Conservation (phyloP, 2,888 invertebrate genomes). For the Idaea straminata region DNA sequence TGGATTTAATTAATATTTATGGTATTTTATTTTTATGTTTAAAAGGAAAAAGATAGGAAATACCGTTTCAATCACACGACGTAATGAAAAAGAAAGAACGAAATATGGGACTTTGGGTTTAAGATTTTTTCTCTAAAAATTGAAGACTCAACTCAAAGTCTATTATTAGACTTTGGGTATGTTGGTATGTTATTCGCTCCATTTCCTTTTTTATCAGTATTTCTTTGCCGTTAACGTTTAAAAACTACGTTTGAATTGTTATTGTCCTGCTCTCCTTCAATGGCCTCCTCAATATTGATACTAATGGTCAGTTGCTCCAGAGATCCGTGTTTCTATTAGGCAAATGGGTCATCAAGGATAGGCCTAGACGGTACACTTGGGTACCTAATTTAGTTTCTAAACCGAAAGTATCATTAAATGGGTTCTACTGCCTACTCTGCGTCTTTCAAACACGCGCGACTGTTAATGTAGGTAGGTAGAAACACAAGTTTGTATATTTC, state of each 20-base stretch:
- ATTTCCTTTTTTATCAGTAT: not conserved
- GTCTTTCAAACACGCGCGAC: no score
- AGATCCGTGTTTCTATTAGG: conserved; percentile 1
- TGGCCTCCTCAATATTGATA: not conserved
- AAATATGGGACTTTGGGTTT: not conserved
- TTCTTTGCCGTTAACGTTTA: conserved; percentile 2
- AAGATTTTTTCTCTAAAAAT: not conserved
- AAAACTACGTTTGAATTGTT: not conserved
- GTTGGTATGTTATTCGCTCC: no score
- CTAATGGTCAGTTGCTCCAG: not conserved
- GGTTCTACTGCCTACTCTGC: no score
- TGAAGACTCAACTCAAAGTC: not conserved
- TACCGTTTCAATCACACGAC: no score
- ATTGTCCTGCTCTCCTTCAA: not conserved
- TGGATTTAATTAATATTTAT: no score
- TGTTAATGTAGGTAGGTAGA: no score
- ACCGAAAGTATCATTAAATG: not conserved
- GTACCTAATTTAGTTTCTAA: not conserved
- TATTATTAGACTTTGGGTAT: not conserved
- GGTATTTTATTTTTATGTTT: no score
- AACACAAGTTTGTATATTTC: no score
- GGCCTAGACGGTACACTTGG: not conserved
- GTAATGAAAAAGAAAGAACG: no score
- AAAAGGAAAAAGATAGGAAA: no score
- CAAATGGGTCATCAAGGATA: not conserved